Evolutionary conservation across 2,888 invertebrate species (phyloP).

Genomic region (Volucella inflata): DNA sequence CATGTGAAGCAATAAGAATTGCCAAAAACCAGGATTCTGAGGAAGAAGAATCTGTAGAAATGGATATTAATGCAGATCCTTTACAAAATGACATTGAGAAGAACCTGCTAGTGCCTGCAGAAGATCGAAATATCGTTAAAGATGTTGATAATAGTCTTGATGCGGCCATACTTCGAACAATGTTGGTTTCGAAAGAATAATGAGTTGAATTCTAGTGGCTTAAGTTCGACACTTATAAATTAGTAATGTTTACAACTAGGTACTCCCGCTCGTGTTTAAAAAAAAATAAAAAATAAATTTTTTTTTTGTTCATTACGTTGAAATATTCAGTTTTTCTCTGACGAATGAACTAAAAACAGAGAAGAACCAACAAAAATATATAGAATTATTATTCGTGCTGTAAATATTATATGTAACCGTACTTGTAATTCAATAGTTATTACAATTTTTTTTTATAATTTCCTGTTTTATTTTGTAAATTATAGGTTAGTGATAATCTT

Average conservation of each 20-base stretch:
- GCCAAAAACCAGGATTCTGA: neutral
- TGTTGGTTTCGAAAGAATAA: constrained; percentile 32
- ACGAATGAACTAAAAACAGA: constrained; percentile 20
- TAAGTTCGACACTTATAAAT: constrained; percentile 23
- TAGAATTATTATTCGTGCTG: constrained; percentile 29
- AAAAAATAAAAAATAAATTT: constrained; percentile 49
- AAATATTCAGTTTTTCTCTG: neutral
- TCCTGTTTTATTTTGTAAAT: constrained; percentile 50
- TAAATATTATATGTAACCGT: constrained; percentile 41
- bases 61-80: constrained; percentile 25
- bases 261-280: constrained; percentile 20
- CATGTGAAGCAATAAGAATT: neutral
- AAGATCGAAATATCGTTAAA: constrained; percentile 15
- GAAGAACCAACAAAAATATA: constrained; percentile 1
- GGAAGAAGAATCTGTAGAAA: neutral
- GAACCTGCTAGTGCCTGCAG: constrained; percentile 8
- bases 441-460: neutral
- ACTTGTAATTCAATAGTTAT: constrained; percentile 38
- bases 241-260: constrained; percentile 21
- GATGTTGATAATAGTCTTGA: constrained; percentile 34
- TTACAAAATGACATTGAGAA: constrained; percentile 14
- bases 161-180: constrained; percentile 45
- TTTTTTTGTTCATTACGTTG: constrained; percentile 23
- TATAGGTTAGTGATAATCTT: constrained; percentile 67
- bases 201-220: constrained; percentile 53